Conservation (phyloP, 2,797 vertebrate genomes). For the Pangasius macronema region DNA sequence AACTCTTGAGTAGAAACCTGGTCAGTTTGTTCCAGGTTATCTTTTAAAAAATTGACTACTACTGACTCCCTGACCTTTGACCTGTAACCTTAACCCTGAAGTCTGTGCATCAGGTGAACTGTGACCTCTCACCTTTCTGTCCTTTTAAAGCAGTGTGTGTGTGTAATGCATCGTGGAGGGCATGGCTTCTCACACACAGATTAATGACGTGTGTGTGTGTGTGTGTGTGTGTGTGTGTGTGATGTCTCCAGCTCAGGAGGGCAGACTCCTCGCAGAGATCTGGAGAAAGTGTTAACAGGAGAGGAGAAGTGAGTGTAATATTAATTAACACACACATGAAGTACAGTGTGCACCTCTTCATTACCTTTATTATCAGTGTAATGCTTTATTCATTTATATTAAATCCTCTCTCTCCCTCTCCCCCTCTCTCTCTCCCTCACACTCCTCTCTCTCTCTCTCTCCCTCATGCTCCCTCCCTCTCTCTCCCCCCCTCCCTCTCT, state of each 20-base stretch:
- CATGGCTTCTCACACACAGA: not conserved
- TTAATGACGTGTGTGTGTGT: not conserved
- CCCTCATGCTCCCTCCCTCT: too few relatives aligned
- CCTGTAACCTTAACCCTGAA: not conserved
- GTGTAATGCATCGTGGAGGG: conserved; percentile 1
- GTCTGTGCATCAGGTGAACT: not conserved
- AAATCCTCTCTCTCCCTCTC: not conserved
- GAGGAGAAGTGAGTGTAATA: conserved; percentile 88
- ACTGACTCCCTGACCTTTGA: not conserved
- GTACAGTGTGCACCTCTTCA: not conserved
- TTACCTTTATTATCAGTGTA: not conserved
- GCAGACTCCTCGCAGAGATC: conserved; percentile 93
- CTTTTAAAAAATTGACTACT: not conserved
- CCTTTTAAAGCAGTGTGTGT: conserved; percentile 3
- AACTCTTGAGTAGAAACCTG: not conserved
- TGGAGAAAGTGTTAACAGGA: conserved; percentile 96
- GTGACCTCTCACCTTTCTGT: not conserved
- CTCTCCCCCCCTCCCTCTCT: too few relatives aligned
- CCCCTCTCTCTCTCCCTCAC: too few relatives aligned
- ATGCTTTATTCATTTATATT: not conserved
- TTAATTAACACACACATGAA: not conserved
- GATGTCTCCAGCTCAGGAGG: conserved; percentile 84
- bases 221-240: conserved; percentile 8
- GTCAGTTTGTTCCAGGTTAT: not conserved
- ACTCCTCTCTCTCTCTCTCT: too few relatives aligned